Percentiles rank a stretch among this genome's conserved stretches.
Evolutionary conservation across 1,140 invertebrate species (phyloP).

Genomic region (Tetragonula clypearis): DNA sequence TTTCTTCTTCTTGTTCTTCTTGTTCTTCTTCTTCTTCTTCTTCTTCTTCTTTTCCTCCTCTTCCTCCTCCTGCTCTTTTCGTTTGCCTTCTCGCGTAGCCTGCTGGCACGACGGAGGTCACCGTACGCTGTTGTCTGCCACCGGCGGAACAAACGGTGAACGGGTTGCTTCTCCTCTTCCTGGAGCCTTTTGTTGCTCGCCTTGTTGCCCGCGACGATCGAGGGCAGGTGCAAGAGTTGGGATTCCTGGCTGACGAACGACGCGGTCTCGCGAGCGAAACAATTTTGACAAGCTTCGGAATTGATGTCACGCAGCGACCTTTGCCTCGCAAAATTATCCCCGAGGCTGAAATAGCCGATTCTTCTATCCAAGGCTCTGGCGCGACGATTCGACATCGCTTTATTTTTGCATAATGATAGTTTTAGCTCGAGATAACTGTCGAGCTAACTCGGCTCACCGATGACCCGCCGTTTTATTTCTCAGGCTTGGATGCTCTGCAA

Average conservation of each 20-base stretch:
- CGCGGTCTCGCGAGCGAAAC: too few species aligned
- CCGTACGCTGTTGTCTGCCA: constrained; percentile 59
- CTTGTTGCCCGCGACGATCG: not conserved
- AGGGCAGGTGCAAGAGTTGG: constrained; percentile 10
- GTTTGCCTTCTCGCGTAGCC: constrained; percentile 31
- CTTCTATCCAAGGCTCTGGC: not conserved
- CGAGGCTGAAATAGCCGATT: not conserved
- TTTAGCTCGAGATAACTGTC: not conserved
- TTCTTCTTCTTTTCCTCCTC: not conserved
- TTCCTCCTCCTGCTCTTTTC: not conserved
- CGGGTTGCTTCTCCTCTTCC: constrained; percentile 24
- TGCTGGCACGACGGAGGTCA: constrained; percentile 57
- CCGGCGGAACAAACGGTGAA: constrained; percentile 57
- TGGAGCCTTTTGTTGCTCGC: not conserved
- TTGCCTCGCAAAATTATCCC: too few species aligned
- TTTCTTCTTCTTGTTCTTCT: not conserved
- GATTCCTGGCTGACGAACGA: not conserved
- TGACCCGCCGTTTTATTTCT: not conserved
- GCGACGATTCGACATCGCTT: not conserved
- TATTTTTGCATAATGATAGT: constrained; percentile 21
- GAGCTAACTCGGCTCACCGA: not conserved
- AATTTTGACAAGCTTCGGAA: too few species aligned
- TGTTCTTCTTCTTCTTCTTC: not conserved
- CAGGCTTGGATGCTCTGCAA: not conserved
- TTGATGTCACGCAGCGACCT: too few species aligned